Conservation (phyloP, 2,797 vertebrate genomes). For the Lutjanus campechanus region DNA sequence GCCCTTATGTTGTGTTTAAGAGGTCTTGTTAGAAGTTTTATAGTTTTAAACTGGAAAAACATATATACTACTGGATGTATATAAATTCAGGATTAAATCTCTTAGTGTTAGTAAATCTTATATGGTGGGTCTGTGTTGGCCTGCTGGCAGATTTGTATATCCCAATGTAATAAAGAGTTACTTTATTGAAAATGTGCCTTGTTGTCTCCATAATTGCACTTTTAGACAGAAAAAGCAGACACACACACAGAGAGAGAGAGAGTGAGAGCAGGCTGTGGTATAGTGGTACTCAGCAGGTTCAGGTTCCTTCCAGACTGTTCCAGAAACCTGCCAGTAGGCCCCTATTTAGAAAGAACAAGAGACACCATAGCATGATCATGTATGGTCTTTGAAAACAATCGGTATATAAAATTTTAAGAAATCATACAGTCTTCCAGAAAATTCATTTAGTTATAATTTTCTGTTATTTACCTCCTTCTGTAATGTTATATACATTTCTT, state of each 20-base stretch:
- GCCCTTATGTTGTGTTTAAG: conserved; percentile 36
- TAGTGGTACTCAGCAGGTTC: conserved; percentile 23
- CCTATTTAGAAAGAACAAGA: not conserved
- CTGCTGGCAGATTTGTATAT: conserved; percentile 69
- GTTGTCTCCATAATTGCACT: conserved; percentile 28
- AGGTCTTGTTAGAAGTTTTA: conserved; percentile 45
- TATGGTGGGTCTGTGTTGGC: conserved; percentile 44
- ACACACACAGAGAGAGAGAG: no score
- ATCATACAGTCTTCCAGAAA: not conserved
- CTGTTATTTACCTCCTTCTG: not conserved
- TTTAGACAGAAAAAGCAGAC: not conserved
- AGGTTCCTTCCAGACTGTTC: conserved; percentile 67
- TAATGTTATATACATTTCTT: not conserved
- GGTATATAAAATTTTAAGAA: not conserved
- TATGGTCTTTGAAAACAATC: not conserved
- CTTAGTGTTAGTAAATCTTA: conserved; percentile 53
- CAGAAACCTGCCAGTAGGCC: conserved; percentile 46
- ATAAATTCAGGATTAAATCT: conserved; percentile 49
- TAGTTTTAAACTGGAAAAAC: conserved; percentile 42
- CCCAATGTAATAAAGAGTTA: conserved; percentile 77
- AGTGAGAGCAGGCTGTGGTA: not conserved
- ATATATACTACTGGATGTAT: conserved; percentile 42
- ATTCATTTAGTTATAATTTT: not conserved
- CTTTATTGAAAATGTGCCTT: conserved; percentile 57
- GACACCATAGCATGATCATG: not conserved